Conservation (phyloP, 2,888 invertebrate species). For the Pterostichus madidus region DNA sequence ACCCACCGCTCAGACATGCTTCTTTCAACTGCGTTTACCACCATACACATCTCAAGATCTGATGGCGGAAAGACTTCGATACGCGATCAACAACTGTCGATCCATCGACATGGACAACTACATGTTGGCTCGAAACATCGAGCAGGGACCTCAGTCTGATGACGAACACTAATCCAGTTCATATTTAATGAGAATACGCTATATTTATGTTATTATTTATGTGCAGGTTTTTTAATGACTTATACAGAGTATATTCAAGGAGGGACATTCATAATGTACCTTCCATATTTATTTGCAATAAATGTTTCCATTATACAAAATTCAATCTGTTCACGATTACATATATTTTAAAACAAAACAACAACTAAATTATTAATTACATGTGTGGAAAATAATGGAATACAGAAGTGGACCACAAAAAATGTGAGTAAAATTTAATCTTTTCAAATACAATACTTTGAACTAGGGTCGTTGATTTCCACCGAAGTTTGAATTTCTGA, state of each 20-base stretch:
- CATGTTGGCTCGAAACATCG: slow-evolving; percentile 82
- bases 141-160: slow-evolving; percentile 77
- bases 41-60: slow-evolving; percentile 81
- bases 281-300: slow-evolving; percentile 65
- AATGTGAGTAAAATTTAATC: too few relatives aligned
- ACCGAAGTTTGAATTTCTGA: too few relatives aligned
- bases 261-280: slow-evolving; percentile 27
- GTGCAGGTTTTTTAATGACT: slow-evolving; percentile 58
- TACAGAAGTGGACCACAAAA: too few relatives aligned
- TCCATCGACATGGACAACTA: slow-evolving; percentile 86
- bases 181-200: slow-evolving; percentile 52
- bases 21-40: slow-evolving; percentile 83
- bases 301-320: slow-evolving; percentile 60
- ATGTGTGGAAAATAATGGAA: too few relatives aligned
- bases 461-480: too few relatives aligned
- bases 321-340: background rate
- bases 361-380: too few relatives aligned
- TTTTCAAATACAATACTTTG: too few relatives aligned
- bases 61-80: slow-evolving; percentile 82
- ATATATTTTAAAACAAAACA: background rate
- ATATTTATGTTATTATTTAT: slow-evolving; percentile 58
- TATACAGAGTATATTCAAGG: slow-evolving; percentile 60
- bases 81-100: slow-evolving; percentile 84
- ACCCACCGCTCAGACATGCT: slow-evolving; percentile 83
- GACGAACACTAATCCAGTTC: slow-evolving; percentile 75